Base-by-base conservation (phyloP, 1,140 invertebrate species). In the Brachionus plicatilis region DNA sequence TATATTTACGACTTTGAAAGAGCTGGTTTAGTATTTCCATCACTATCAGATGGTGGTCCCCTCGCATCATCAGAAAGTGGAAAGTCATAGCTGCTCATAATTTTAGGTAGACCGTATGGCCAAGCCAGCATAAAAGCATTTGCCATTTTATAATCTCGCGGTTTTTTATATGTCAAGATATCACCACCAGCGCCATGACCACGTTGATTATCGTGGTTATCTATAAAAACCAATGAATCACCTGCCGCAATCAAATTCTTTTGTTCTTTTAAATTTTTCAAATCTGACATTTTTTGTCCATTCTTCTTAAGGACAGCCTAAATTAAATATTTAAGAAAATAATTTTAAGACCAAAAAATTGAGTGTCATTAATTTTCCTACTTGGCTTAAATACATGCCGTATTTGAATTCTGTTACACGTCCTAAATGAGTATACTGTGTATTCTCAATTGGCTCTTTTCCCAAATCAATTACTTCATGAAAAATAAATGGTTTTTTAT, bases 401-500 rank as follows among this genome's bases (percentile, higher is more conserved):
- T 91, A 92, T 85, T 90, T 92, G 87, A 94, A 94, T 87, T 94
- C 94, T 0, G 93, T 93, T 3, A 94, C 93, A 20, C 65, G 66
- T 33, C 85, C 85, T 11, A 85, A 27, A 2, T 87, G 86, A 1
- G 93, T 88, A 1, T 89, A 89, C 43, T 89, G 87, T 0, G 85
- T 50, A 14, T 91, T 91, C 9, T 89, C 91, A 72, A 94, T 82
- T 68, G 93, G 92, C 87, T 94, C 94, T 29, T 92, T 90, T 47
- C 93, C 94, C 83, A 89, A 86, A 88, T 95, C 94, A 60, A 95
- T 94, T 6, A 95, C 94, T 90, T 96, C 94, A 87, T 95, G 94
- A 87, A 91, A 93, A 85, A 94, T 88, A 80, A 90, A 90, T 12
- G 90, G 87, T 37, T 85, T 43, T 33, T 86, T 80, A 56, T 86